Base-by-base conservation (phyloP, 2,113 vertebrate species). In the Toxotes chatareus region DNA sequence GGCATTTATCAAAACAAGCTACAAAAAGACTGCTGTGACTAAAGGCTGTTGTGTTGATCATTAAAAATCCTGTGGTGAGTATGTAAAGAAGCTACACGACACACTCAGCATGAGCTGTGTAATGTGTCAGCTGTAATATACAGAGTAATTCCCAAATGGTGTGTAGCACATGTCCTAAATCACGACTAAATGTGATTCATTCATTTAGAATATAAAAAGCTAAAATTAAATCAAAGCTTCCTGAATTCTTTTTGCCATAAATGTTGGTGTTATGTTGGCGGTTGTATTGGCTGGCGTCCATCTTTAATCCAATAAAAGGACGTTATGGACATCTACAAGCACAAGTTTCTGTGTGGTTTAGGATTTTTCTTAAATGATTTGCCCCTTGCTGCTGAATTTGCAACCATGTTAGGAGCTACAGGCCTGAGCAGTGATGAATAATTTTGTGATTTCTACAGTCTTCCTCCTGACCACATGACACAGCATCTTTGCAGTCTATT, bases 301-400 rank as follows among this genome's bases (percentile, higher is more conserved):
- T 79, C 59, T 81, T 85, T 31, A 53, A 57, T 73, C 19, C 49
- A 51, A n/a, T 21, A 73, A 23, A 79, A 62, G n/a, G 21, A 69
- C 69, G 62, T 70, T 65, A 38, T 14, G 44, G 17, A 47, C 66
- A 60, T 49, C 68, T 79, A 32, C 64, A 59, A 56, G 10, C 62
- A 19, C 51, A 32, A 65, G 44, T 27, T 62, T 23, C 19, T 17
- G n/a, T 84, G 64, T 47, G 66, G 3, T 64, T 87, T 63, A 27
- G 17, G 27, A 44, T 44, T 69, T 62, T 47, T 51, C 5, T 79
- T 46, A 31, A 46, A 34, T 46, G 53, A 60, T 1, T 51, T 51
- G 49, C 19, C 49, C 16, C 16, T 49, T 49, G 17, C 47, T 19
- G 47, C 47, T 19, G 17, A 49, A 27, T 27, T 27, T 27, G 27